Evolutionary conservation across 1,140 invertebrate genomes (phyloP).

Genomic region (Vollenhovia emeryi): DNA sequence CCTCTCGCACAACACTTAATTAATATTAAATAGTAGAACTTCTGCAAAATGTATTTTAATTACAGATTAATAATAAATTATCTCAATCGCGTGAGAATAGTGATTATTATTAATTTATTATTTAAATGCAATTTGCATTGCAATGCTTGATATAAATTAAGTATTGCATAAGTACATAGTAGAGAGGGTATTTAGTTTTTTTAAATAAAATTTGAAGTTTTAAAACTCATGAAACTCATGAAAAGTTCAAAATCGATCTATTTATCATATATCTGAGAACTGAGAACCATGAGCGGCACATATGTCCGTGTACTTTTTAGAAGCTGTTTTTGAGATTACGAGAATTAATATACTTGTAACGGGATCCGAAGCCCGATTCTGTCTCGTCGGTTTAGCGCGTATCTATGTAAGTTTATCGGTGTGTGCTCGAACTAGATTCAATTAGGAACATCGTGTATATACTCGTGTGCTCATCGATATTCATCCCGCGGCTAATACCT

Average conservation of each 20-base stretch:
- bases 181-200: not conserved
- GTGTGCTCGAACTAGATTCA: slow-evolving; percentile 54
- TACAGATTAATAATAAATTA: slow-evolving; percentile 30
- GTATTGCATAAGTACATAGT: not conserved
- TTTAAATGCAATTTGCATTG: slow-evolving; percentile 21
- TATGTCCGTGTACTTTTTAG: not conserved
- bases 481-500: slow-evolving; percentile 61
- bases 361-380: slow-evolving; percentile 17
- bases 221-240: not conserved
- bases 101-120: slow-evolving; percentile 21
- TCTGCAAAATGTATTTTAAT: slow-evolving; percentile 1
- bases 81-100: not conserved
- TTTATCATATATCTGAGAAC: not conserved
- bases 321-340: slow-evolving; percentile 9
- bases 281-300: too few relatives aligned
- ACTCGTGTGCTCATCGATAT: slow-evolving; percentile 59
- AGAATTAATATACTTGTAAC: slow-evolving; percentile 49
- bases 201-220: not conserved
- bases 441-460: slow-evolving; percentile 59
- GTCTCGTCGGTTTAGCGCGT: not conserved
- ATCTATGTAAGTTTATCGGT: slow-evolving; percentile 50
- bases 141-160: not conserved
- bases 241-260: not conserved
- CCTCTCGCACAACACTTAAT: not conserved
- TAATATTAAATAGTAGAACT: slow-evolving; percentile 15